Evolutionary conservation across 2,888 invertebrate species (phyloP), one percentile per base, ranked within the genome.

Genomic region (Brachylomia viminalis): DNA sequence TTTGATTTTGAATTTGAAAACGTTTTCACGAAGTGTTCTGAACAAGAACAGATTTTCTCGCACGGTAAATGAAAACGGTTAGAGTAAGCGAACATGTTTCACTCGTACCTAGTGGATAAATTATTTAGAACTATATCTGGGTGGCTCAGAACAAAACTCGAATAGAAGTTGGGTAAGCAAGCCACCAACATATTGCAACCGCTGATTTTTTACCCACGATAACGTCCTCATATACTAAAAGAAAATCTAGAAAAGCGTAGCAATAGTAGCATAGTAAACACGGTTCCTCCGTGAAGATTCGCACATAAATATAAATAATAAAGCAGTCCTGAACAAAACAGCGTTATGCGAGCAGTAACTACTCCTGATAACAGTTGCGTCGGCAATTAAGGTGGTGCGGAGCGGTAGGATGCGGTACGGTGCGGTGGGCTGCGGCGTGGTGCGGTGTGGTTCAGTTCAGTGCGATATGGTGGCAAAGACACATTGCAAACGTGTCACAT

Each of bases 241-340:
- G n/a, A n/a, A n/a, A n/a, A n/a, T n/a, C n/a, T n/a, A n/a, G n/a
- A n/a, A n/a, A n/a, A n/a, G n/a, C n/a, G n/a, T n/a, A n/a, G n/a
- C n/a, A n/a, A n/a, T n/a, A n/a, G n/a, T n/a, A n/a, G n/a, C n/a
- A n/a, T 52, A n/a, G 42, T 58, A 30, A 66, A 42, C 20, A 30
- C 27, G 10, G 27, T 13, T 56, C n/a, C 20, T 17, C n/a, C 15
- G 17, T 5, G 38, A 59, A 59, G 52, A 38, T 68, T 52, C 5
- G 8, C 20, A 42, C 13, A 70, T 79, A 56, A 38, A 62, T 69
- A 6, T 23, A 42, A 69, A 78, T 56, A 70, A 70, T 79, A 79
- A 70, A 56, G 42, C 47, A 42, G 15, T 77, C 20, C 47, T 38
- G 33, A 45, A 56, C 49, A 33, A 79, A 49, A 20, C 30, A 70